Base-by-base conservation (phyloP, 1,140 invertebrate species). In the Drosophila kepulauana region DNA sequence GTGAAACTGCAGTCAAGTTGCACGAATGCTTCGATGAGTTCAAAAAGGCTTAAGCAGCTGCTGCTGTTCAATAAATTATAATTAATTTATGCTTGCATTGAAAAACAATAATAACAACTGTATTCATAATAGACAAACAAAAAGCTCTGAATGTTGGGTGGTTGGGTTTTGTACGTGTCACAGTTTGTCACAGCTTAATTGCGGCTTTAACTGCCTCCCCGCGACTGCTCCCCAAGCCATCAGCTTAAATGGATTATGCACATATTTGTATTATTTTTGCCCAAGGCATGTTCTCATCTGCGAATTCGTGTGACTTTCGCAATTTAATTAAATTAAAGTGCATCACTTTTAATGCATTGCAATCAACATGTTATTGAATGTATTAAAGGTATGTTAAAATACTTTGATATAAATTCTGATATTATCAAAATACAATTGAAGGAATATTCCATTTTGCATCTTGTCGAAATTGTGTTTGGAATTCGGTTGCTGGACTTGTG, bases 181-280 rank as follows among this genome's bases (percentile, higher is more conserved):
- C 41, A 74, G 70, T 78, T 81, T 81, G 70, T 63, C 70, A 74
- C 79, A 81, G 80, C 79, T 82, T 81, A 82, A 81, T 81, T 78
- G 80, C 56, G 63, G 80, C 61, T 82, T 81, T 81, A 64, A 64
- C 59, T 59, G 71, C 57, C 75, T 46, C 63, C 64, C 45, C 28
- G 41, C 59, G 65, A 54, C 65, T 25, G 20, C 20, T 25, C 20
- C 20, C 41, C 51, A 65, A 75, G 66, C 73, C 67, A 58, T 45
- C 54, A 68, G 65, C 80, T 79, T 84, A 82, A 79, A 79, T 66
- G 56, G 76, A 61, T 82, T 82, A 79, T 76, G 74, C 68, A 62
- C 81, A 79, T 73, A 78, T 56, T 61, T 57, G 49, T 68, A 4
- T 43, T 13, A 63, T 30, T 48, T 38, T 30, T 35, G 30, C 16